Evolutionary conservation across 2,888 invertebrate genomes (phyloP).

Genomic region (Hecatera dysodea): DNA sequence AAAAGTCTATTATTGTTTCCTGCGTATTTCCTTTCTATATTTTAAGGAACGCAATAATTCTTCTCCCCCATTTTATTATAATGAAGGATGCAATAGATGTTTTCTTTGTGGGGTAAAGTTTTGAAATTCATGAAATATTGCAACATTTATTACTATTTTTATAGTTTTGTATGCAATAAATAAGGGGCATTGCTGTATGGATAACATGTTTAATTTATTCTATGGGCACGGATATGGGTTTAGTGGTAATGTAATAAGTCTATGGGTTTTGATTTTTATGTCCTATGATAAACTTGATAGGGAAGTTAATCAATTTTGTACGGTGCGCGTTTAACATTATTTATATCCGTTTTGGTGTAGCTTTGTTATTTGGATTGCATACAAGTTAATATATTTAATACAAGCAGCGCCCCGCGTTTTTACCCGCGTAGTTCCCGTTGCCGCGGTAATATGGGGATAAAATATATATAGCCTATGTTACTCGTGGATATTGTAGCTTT

Average conservation of each 20-base stretch:
- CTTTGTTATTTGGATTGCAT: too few species aligned
- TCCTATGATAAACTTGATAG: background rate
- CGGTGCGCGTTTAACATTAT: too few species aligned
- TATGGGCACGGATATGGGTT: constrained; percentile 44
- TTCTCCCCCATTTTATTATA: constrained; percentile 65
- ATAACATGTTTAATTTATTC: constrained; percentile 55
- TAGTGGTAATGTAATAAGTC: constrained; percentile 37
- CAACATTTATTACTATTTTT: constrained; percentile 65
- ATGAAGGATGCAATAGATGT: constrained; percentile 65
- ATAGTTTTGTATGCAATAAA: constrained; percentile 63
- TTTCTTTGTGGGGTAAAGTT: constrained; percentile 53
- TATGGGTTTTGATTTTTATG: too few species aligned
- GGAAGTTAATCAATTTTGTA: too few species aligned
- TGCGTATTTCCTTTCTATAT: constrained; percentile 59
- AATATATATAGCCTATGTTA: too few species aligned
- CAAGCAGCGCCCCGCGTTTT: too few species aligned
- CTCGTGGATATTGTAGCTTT: too few species aligned
- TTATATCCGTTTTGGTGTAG: too few species aligned
- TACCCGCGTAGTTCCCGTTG: too few species aligned
- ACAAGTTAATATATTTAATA: too few species aligned
- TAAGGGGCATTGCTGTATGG: constrained; percentile 52
- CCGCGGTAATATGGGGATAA: too few species aligned
- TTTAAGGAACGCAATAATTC: constrained; percentile 59
- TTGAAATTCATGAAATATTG: constrained; percentile 62
- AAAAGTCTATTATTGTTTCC: constrained; percentile 61